These are phyloP conservation scores for Heliconius sara DNA, from an alignment of 2,888 invertebrate genomes.

Conservation along the genomic window DNA sequence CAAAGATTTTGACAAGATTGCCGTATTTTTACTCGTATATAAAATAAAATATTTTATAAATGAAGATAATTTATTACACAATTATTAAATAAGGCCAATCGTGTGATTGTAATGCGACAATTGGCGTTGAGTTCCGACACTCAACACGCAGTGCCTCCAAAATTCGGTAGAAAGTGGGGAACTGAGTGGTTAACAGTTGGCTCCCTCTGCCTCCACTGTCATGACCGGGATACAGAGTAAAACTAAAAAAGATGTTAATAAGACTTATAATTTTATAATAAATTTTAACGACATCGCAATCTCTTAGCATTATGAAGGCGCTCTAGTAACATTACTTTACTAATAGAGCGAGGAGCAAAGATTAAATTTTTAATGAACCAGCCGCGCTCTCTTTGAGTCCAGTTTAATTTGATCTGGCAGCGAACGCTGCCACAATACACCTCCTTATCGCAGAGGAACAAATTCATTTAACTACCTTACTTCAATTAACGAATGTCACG, in stretches of 20 bases:
- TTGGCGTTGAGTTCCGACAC: too few relatives aligned
- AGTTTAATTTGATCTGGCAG: constrained; percentile 39
- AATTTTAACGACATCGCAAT: not conserved
- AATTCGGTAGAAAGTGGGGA: too few relatives aligned
- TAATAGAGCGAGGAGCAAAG: constrained; percentile 36
- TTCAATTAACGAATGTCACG: constrained; percentile 37
- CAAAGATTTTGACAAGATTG: not conserved
- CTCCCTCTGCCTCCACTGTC: too few relatives aligned
- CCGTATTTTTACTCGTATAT: not conserved
- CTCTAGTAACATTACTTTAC: constrained; percentile 29
- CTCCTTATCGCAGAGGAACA: constrained; percentile 36
- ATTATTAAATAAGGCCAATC: not conserved
- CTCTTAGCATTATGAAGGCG: constrained; percentile 9
- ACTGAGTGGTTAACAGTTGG: too few relatives aligned
- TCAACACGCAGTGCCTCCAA: too few relatives aligned
- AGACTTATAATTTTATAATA: not conserved
- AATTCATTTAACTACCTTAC: constrained; percentile 28
- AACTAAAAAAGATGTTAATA: not conserved
- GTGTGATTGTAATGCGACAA: not conserved
- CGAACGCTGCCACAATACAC: constrained; percentile 37
- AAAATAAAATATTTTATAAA: not conserved
- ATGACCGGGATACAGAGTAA: too few relatives aligned
- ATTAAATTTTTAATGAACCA: constrained; percentile 45
- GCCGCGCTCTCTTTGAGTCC: constrained; percentile 38
- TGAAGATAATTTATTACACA: not conserved